phyloP scores from a whole-genome alignment of 1,140 invertebrate species.

The Akabosia matsudoensis region DNA sequence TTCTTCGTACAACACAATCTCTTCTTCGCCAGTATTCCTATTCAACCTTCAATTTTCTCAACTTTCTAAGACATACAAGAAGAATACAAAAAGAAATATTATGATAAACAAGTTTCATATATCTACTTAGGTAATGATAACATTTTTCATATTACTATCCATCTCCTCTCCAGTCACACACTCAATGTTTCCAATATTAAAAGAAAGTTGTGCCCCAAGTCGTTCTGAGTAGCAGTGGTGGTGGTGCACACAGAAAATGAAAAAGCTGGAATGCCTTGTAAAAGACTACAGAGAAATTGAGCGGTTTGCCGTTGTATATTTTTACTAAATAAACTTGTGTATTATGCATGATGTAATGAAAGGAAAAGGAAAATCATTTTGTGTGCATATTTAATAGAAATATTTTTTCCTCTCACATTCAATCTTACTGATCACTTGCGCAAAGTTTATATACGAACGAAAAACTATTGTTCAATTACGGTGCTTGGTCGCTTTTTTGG shows the following conservation, averaged over 20 bases:
- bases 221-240: too few relatives aligned
- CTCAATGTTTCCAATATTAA: not conserved
- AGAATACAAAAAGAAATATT: not conserved
- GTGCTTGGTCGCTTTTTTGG: too few relatives aligned
- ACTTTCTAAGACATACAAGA: conserved; percentile 5
- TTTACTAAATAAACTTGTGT: not conserved
- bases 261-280: too few relatives aligned
- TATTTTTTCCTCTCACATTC: too few relatives aligned
- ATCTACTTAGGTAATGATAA: not conserved
- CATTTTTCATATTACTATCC: not conserved
- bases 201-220: too few relatives aligned
- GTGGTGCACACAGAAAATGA: too few relatives aligned
- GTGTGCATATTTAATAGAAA: too few relatives aligned
- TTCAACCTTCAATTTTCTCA: conserved; percentile 15
- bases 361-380: not conserved
- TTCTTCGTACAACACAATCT: not conserved
- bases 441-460: too few relatives aligned
- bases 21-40: not conserved
- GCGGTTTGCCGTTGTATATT: not conserved
- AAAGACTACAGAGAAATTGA: not conserved
- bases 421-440: too few relatives aligned
- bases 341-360: not conserved
- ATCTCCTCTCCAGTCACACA: conserved; percentile 1
- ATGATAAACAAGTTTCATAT: not conserved
- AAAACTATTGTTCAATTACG: too few relatives aligned